phyloP scores from a whole-genome alignment of 2,888 invertebrate genomes.

The Lepetodrilus schrolli region DNA sequence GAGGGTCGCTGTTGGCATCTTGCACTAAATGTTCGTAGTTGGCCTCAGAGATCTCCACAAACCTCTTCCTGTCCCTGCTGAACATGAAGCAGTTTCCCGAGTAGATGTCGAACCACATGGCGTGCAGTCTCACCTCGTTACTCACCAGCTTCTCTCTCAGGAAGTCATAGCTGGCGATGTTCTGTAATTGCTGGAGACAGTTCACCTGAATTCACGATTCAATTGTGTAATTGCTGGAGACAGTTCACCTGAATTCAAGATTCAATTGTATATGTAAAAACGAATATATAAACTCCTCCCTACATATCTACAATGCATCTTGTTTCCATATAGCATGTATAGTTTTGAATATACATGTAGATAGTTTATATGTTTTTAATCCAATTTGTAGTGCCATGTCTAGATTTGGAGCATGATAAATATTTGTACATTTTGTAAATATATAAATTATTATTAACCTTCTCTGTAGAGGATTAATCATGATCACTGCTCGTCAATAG shows the following conservation, averaged over 20 bases:
- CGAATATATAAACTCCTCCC: too few relatives aligned
- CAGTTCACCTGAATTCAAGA: slow-evolving; percentile 83
- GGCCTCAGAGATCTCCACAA: slow-evolving; percentile 89
- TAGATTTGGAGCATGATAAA: too few relatives aligned
- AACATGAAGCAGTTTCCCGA: slow-evolving; percentile 97
- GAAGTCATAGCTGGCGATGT: slow-evolving; percentile 93
- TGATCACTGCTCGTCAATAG: too few relatives aligned
- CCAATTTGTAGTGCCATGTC: too few relatives aligned
- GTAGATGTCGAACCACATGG: slow-evolving; percentile 98
- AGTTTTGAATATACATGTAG: too few relatives aligned
- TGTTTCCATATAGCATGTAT: too few relatives aligned
- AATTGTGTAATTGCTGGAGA: slow-evolving; percentile 93
- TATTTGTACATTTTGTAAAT: too few relatives aligned
- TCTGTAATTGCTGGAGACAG: slow-evolving; percentile 92
- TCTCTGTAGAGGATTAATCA: too few relatives aligned
- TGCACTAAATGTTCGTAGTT: slow-evolving; percentile 66
- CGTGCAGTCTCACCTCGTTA: slow-evolving; percentile 89
- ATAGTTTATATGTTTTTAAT: too few relatives aligned
- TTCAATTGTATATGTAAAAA: slow-evolving; percentile 89
- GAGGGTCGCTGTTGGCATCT: slow-evolving; percentile 38
- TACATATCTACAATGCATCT: too few relatives aligned
- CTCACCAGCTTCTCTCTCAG: slow-evolving; percentile 86
- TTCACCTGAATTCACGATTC: slow-evolving; percentile 81
- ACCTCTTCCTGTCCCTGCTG: slow-evolving; percentile 88
- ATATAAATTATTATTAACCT: too few relatives aligned